Percentiles rank a stretch among this genome's conserved stretches.
Conservation (phyloP, 2,797 vertebrate species). For the Cirrhinus molitorella region DNA sequence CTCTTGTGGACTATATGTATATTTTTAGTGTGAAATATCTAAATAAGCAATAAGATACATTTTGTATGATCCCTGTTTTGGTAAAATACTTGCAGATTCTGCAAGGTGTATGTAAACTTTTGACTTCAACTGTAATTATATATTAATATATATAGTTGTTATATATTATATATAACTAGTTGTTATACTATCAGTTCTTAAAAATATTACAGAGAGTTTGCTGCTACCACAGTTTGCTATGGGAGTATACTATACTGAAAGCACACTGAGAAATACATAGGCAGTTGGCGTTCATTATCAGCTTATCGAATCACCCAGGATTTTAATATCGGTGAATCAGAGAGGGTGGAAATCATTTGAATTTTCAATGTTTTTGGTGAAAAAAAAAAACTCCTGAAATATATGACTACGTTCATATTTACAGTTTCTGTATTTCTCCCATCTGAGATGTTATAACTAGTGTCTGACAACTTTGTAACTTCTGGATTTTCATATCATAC, state of each 20-base stretch:
- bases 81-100: too few species aligned
- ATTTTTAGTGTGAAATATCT: too few species aligned
- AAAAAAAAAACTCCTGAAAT: neutral
- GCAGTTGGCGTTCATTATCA: neutral
- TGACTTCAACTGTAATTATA: too few species aligned
- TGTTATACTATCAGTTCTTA: neutral
- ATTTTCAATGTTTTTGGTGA: neutral
- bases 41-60: too few species aligned
- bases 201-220: neutral
- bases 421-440: neutral
- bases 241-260: neutral
- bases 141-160: too few species aligned
- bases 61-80: too few species aligned
- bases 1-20: too few species aligned
- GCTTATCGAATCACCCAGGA: neutral
- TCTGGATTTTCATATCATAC: neutral
- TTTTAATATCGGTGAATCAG: neutral
- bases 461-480: neutral
- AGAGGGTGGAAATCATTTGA: neutral
- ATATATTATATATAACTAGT: neutral
- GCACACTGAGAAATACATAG: neutral
- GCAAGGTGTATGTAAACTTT: too few species aligned
- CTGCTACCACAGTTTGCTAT: neutral
- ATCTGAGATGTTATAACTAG: neutral
- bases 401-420: neutral